Conservation (phyloP, 2,888 invertebrate species). For the Priocnemis perturbator region DNA sequence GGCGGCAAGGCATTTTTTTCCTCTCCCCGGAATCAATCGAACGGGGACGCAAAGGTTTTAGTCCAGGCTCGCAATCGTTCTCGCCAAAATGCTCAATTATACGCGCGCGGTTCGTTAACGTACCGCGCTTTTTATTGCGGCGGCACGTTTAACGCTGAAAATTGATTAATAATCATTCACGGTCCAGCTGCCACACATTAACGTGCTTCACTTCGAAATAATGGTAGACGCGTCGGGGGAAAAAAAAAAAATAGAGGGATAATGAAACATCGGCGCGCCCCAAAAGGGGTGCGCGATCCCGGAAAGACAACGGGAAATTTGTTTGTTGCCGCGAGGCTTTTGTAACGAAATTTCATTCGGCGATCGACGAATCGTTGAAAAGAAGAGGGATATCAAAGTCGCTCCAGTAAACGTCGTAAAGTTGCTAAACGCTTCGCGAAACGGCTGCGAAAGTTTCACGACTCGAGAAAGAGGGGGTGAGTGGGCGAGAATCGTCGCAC, state of each 20-base stretch:
- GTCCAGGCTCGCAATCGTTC: slow-evolving; percentile 54
- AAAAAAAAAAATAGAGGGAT: slow-evolving; percentile 31
- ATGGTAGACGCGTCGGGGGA: slow-evolving; percentile 30
- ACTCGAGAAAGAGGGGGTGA: background rate
- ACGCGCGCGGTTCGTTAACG: slow-evolving; percentile 60
- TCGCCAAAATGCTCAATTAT: slow-evolving; percentile 61
- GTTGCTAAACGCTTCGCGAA: background rate
- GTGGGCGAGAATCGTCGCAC: background rate
- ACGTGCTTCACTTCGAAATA: slow-evolving; percentile 52
- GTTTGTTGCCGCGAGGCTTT: too few species aligned
- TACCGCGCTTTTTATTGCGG: slow-evolving; percentile 59
- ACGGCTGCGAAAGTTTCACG: background rate
- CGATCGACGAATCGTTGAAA: slow-evolving; percentile 4
- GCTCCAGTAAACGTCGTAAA: background rate
- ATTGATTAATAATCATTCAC: slow-evolving; percentile 67
- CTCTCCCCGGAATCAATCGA: slow-evolving; percentile 46
- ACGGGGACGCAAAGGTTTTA: slow-evolving; percentile 52
- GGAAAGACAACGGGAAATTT: too few species aligned
- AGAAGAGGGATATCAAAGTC: background rate
- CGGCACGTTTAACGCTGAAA: slow-evolving; percentile 58
- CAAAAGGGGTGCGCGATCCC: background rate
- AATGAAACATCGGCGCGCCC: slow-evolving; percentile 40
- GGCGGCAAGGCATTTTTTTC: slow-evolving; percentile 20
- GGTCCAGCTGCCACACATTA: slow-evolving; percentile 52
- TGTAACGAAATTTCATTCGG: background rate